A percentile compares a stretch with the other conserved stretches of the same genome.
phyloP scores from a whole-genome alignment of 2,113 vertebrate genomes.

The Trogon surrucura region DNA sequence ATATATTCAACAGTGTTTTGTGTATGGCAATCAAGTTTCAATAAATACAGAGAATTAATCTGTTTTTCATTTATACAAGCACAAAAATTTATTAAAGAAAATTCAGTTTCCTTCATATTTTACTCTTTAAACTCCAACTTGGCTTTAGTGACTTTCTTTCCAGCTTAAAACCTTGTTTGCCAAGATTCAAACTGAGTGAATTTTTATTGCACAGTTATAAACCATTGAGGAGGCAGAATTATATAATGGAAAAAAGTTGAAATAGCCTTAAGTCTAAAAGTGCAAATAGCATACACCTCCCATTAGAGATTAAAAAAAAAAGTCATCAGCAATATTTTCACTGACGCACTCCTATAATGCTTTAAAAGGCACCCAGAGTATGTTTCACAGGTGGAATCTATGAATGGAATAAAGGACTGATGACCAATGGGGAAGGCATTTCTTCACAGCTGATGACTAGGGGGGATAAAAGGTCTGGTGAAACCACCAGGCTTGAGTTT shows the following conservation, averaged over 20 bases:
- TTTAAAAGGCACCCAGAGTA: conserved; percentile 32
- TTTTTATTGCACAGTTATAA: conserved; percentile 61
- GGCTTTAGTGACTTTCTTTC: conserved; percentile 13
- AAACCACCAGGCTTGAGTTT: not conserved
- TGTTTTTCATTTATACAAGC: conserved; percentile 14
- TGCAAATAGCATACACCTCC: conserved; percentile 31
- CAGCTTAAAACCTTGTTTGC: conserved; percentile 20
- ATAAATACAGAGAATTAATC: conserved; percentile 28
- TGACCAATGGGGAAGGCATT: conserved; percentile 5
- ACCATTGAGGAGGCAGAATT: conserved; percentile 5
- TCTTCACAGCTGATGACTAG: conserved; percentile 3
- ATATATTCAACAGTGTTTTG: not conserved
- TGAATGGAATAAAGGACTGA: not conserved
- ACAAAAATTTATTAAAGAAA: conserved; percentile 25
- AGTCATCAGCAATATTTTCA: not conserved
- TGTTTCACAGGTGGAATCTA: conserved; percentile 19
- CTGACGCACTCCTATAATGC: not conserved
- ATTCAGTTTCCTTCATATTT: conserved; percentile 9
- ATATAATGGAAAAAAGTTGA: conserved; percentile 66
- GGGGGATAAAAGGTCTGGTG: not conserved
- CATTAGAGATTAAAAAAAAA: not conserved
- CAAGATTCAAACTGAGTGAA: conserved; percentile 28
- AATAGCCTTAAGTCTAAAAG: conserved; percentile 25
- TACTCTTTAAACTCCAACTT: conserved; percentile 45
- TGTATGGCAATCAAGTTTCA: not conserved